These are phyloP conservation scores for Xanthostigma xanthostigma DNA, from an alignment of 2,888 invertebrate genomes.

Conservation along the genomic window DNA sequence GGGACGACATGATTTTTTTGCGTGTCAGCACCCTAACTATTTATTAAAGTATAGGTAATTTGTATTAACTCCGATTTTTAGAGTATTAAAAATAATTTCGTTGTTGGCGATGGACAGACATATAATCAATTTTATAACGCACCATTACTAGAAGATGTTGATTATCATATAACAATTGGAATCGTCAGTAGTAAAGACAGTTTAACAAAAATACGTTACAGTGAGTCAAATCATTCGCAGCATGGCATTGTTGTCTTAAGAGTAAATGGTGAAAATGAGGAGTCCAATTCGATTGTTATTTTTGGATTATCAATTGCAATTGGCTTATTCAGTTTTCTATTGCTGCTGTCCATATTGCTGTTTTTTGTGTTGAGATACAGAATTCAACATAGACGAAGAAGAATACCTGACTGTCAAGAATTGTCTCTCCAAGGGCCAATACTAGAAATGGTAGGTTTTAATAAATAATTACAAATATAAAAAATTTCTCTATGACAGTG, in stretches of 20 bases:
- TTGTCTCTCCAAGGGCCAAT: conserved; percentile 65
- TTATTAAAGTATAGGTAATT: neutral
- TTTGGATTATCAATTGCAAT: conserved; percentile 44
- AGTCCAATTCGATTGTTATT: conserved; percentile 28
- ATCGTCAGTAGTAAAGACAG: conserved; percentile 53
- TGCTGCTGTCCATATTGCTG: conserved; percentile 45
- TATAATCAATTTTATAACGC: conserved; percentile 68
- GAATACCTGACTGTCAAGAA: conserved; percentile 45
- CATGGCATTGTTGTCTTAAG: conserved; percentile 35
- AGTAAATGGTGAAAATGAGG: conserved; percentile 31
- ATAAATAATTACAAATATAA: neutral
- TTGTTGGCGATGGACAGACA: conserved; percentile 57
- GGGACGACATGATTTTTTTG: no score
- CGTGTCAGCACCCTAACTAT: no score
- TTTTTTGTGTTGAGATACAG: conserved; percentile 43
- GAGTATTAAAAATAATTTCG: conserved; percentile 48
- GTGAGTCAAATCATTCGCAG: conserved; percentile 34
- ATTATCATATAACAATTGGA: conserved; percentile 54
- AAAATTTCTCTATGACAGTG: no score
- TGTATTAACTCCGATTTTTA: conserved; percentile 11
- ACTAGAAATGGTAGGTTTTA: conserved; percentile 43
- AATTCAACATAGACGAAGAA: conserved; percentile 28
- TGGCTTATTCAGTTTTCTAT: conserved; percentile 47
- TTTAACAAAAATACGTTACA: conserved; percentile 48
- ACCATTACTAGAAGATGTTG: conserved; percentile 44